phyloP scores from a whole-genome alignment of 2,888 invertebrate genomes.

The Monopis laevigella region DNA sequence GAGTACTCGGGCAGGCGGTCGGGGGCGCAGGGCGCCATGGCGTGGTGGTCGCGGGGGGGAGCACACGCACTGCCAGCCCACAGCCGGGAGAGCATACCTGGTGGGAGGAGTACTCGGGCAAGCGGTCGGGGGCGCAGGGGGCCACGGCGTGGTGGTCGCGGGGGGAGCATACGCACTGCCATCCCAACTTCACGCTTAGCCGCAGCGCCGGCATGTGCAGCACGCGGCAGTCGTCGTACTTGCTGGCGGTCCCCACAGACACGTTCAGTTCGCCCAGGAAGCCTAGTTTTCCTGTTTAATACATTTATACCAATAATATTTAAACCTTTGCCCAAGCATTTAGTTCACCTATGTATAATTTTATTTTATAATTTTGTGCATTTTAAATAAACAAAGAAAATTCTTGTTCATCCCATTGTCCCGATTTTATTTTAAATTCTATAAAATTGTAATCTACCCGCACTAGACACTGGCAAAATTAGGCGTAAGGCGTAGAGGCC shows the following conservation, averaged over 20 bases:
- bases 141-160: conserved; percentile 96
- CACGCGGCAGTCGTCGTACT: conserved; percentile 97
- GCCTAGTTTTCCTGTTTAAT: conserved; percentile 75
- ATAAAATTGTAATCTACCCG: too few relatives aligned
- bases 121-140: conserved; percentile 94
- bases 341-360: too few relatives aligned
- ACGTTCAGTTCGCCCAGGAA: conserved; percentile 95
- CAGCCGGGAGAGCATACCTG: conserved; percentile 79
- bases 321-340: too few relatives aligned
- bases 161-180: conserved; percentile 92
- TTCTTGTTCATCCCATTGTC: too few relatives aligned
- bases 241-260: conserved; percentile 95
- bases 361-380: too few relatives aligned
- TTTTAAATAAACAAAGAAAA: too few relatives aligned
- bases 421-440: too few relatives aligned
- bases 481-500: too few relatives aligned
- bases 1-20: conserved; percentile 97
- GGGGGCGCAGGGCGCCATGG: conserved; percentile 94
- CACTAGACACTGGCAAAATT: too few relatives aligned
- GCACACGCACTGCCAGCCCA: conserved; percentile 93
- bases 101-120: conserved; percentile 97
- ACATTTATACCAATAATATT: too few relatives aligned
- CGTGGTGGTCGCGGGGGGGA: conserved; percentile 95
- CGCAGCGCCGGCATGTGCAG: conserved; percentile 91
- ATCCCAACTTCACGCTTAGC: conserved; percentile 83